Evolutionary conservation across 2,113 vertebrate species (phyloP).

Genomic region (Eulacestoma nigropectus): DNA sequence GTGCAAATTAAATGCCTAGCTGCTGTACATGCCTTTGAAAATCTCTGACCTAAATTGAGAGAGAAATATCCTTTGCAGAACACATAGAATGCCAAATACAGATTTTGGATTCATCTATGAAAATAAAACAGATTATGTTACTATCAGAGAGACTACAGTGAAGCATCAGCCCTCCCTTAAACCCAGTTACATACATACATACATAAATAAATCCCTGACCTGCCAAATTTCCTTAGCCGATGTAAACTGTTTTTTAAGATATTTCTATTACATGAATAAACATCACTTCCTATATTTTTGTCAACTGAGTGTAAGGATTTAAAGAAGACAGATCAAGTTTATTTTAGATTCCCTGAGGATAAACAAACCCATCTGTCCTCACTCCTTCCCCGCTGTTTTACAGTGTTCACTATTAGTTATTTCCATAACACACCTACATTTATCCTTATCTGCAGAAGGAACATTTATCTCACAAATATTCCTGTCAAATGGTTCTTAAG

Average conservation of each 20-base stretch:
- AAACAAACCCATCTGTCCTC: constrained; percentile 50
- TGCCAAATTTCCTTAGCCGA: background rate
- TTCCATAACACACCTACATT: constrained; percentile 10
- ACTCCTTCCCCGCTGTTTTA: background rate
- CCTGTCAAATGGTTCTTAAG: background rate
- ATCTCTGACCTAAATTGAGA: constrained; percentile 29
- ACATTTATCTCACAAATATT: background rate
- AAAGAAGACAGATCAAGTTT: constrained; percentile 55
- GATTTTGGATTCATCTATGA: constrained; percentile 33
- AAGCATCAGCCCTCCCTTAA: background rate
- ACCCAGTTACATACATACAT: background rate
- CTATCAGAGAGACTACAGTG: background rate
- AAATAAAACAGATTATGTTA: constrained; percentile 39
- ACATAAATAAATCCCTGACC: constrained; percentile 23
- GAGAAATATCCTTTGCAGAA: constrained; percentile 6
- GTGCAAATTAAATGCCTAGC: background rate
- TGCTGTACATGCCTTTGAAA: background rate
- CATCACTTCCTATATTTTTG: background rate
- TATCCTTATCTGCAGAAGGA: constrained; percentile 9
- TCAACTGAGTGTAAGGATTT: constrained; percentile 24
- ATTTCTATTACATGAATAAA: constrained; percentile 24
- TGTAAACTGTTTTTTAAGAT: background rate
- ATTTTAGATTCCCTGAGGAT: constrained; percentile 53
- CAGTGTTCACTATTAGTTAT: constrained; percentile 39
- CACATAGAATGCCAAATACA: constrained; percentile 8